Evolutionary conservation across 2,113 vertebrate genomes (phyloP).

Genomic region (Origma solitaria): DNA sequence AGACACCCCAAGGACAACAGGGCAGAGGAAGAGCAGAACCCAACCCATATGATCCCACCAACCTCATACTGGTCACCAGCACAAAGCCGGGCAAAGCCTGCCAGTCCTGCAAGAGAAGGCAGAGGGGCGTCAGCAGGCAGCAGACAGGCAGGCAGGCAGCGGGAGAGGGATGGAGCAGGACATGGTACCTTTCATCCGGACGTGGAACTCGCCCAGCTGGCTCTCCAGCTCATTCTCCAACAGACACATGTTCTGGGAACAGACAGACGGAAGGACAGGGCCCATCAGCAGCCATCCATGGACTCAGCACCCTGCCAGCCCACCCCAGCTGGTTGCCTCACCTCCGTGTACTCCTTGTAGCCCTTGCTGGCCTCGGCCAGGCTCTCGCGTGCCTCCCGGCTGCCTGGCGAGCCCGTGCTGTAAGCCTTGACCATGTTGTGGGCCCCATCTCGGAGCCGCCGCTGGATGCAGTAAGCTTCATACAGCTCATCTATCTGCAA

Average conservation of each 20-base stretch:
- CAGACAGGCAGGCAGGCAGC: not conserved
- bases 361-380: slow-evolving; percentile 89
- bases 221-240: slow-evolving; percentile 92
- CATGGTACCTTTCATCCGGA: slow-evolving; percentile 90
- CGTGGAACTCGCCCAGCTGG: slow-evolving; percentile 93
- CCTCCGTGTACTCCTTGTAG: slow-evolving; percentile 96
- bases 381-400: slow-evolving; percentile 90
- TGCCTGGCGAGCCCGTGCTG: slow-evolving; percentile 77
- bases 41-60: not conserved
- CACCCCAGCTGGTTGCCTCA: slow-evolving; percentile 31
- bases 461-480: slow-evolving; percentile 92
- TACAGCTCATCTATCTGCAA: slow-evolving; percentile 93
- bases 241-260: slow-evolving; percentile 89
- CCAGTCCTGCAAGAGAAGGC: slow-evolving; percentile 82
- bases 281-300: not conserved
- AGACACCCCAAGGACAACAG: not conserved
- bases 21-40: not conserved
- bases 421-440: slow-evolving; percentile 96
- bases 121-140: not conserved
- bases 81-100: slow-evolving; percentile 93
- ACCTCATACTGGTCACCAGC: slow-evolving; percentile 98
- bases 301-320: not conserved
- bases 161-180: not conserved
- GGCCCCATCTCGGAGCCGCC: slow-evolving; percentile 89
- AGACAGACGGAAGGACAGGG: not conserved